Conservation (phyloP, 2,888 invertebrate species). For the Cyrtodaria siliqua region DNA sequence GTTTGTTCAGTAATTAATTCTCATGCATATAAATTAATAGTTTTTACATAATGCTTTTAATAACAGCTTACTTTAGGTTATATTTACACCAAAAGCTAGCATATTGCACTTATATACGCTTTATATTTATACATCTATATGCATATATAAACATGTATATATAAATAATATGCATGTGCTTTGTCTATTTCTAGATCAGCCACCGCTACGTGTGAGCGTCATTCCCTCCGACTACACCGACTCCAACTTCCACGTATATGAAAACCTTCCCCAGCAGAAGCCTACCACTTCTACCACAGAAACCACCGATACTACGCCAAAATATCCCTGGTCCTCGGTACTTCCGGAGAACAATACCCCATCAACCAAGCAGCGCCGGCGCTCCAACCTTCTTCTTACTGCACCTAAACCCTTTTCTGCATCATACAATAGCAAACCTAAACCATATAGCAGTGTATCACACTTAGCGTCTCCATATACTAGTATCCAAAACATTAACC, state of each 20-base stretch:
- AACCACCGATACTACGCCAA: constrained; percentile 9
- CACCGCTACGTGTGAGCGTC: constrained; percentile 55
- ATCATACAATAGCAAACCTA: constrained; percentile 5
- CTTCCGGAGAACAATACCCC: constrained; percentile 49
- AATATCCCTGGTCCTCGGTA: constrained; percentile 57
- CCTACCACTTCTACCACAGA: constrained; percentile 41
- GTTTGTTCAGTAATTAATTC: too few relatives aligned
- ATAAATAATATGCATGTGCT: constrained; percentile 2
- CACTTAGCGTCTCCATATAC: constrained; percentile 36
- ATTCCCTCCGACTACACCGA: constrained; percentile 53
- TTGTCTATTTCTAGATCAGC: constrained; percentile 57
- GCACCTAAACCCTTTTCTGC: constrained; percentile 78
- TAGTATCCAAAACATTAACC: constrained; percentile 46
- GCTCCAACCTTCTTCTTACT: constrained; percentile 73
- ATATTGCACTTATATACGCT: too few relatives aligned
- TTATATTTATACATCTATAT: too few relatives aligned
- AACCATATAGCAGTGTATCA: constrained; percentile 55
- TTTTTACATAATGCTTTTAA: too few relatives aligned
- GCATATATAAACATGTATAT: too few relatives aligned
- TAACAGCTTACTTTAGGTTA: too few relatives aligned
- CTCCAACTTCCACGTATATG: constrained; percentile 73
- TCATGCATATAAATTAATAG: too few relatives aligned
- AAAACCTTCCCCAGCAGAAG: constrained; percentile 73
- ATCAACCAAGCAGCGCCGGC: constrained; percentile 67
- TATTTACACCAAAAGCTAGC: too few relatives aligned